These are phyloP conservation scores for Hippocampus zosterae DNA, from an alignment of 2,113 vertebrate genomes.

Conservation along the genomic window DNA sequence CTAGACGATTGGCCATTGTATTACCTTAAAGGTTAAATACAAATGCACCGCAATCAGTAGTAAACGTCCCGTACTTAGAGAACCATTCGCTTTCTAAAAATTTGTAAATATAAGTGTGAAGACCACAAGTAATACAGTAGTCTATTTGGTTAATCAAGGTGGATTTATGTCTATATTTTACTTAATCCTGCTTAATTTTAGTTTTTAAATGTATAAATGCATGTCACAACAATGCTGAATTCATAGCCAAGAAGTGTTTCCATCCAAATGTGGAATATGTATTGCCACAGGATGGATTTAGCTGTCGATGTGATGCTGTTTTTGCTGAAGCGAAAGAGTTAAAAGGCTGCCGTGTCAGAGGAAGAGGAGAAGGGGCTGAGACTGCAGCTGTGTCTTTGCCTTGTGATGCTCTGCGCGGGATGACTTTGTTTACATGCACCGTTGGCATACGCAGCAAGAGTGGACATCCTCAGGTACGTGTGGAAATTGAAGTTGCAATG, in stretches of 20 bases:
- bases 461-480: constrained; percentile 15
- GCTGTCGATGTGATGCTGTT: background rate
- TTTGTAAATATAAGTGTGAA: too few relatives aligned
- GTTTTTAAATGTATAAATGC: too few relatives aligned
- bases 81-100: too few relatives aligned
- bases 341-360: constrained; percentile 17
- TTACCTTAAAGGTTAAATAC: too few relatives aligned
- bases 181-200: too few relatives aligned
- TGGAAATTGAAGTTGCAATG: background rate
- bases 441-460: constrained; percentile 9
- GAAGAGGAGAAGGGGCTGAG: background rate
- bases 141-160: too few relatives aligned
- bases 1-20: too few relatives aligned
- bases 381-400: constrained; percentile 35
- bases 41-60: too few relatives aligned
- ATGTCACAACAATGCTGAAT: background rate
- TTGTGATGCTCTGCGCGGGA: constrained; percentile 35
- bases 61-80: too few relatives aligned
- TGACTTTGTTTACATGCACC: constrained; percentile 49
- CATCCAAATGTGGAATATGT: background rate
- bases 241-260: background rate
- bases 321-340: constrained; percentile 34
- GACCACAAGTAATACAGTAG: too few relatives aligned
- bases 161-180: too few relatives aligned
- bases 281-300: background rate